A percentile compares a stretch with the other conserved stretches of the same genome.
These are phyloP conservation scores for Chrysemys picta DNA, from an alignment of 2,113 vertebrate genomes.

Conservation along the genomic window DNA sequence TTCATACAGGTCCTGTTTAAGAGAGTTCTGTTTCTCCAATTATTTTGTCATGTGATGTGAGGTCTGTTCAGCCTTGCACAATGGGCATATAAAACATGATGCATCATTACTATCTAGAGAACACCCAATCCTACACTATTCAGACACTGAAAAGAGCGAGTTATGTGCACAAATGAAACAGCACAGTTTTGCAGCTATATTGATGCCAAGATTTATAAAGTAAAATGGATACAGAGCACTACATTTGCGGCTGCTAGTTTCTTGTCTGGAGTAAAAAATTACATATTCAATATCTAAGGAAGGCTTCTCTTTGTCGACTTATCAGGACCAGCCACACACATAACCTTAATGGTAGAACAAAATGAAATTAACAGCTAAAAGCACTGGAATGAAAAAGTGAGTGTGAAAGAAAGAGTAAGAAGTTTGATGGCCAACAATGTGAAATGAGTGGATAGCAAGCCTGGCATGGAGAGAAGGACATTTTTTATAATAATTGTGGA, in stretches of 20 bases:
- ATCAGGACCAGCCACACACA: background rate
- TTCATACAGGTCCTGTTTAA: background rate
- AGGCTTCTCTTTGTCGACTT: background rate
- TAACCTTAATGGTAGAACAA: background rate
- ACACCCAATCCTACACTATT: background rate
- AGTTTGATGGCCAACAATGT: background rate
- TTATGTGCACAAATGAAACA: accelerated
- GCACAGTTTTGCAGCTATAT: background rate
- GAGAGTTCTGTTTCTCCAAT: background rate
- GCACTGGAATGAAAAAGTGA: background rate
- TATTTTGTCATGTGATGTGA: background rate
- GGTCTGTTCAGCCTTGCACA: background rate
- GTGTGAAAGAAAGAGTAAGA: background rate
- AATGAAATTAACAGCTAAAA: background rate
- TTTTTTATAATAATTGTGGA: background rate
- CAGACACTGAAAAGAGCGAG: background rate
- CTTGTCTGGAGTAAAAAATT: background rate
- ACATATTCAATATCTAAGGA: background rate
- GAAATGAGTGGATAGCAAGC: background rate
- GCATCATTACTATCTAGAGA: background rate
- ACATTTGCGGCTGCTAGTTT: background rate
- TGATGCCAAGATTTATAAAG: background rate
- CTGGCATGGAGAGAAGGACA: background rate
- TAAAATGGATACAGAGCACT: background rate
- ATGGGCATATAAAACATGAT: background rate